Evolutionary conservation across 2,113 vertebrate genomes (phyloP).

Genomic region (Elgaria multicarinata): DNA sequence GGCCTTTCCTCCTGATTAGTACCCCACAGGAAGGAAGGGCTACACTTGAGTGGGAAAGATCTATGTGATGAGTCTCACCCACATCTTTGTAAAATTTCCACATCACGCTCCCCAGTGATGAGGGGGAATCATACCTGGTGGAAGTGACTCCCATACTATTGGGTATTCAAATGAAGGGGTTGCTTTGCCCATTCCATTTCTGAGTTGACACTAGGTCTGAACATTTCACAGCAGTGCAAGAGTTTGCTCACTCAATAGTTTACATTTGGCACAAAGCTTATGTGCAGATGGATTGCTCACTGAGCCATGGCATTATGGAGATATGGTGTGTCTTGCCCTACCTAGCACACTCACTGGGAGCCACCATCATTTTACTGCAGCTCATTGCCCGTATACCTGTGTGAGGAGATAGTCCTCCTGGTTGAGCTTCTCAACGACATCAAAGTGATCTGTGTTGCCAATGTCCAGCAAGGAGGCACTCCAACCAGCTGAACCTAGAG

Average conservation of each 20-base stretch:
- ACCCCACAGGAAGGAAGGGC: neutral
- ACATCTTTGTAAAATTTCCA: neutral
- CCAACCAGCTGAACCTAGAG: slow-evolving; percentile 59
- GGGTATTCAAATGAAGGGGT: neutral
- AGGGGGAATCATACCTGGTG: neutral
- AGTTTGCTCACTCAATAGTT: neutral
- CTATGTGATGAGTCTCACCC: neutral
- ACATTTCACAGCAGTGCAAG: neutral
- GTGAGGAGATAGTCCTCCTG: slow-evolving; percentile 66
- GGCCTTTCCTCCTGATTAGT: neutral
- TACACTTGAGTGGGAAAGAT: neutral
- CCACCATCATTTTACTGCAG: neutral
- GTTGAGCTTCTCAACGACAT: slow-evolving; percentile 74
- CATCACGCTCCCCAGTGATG: neutral
- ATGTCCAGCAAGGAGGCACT: slow-evolving; percentile 67
- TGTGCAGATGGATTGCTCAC: neutral
- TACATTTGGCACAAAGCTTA: neutral
- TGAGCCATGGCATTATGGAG: neutral
- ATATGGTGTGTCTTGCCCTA: no score
- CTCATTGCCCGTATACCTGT: slow-evolving; percentile 66
- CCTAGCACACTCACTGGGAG: neutral
- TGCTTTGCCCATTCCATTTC: neutral
- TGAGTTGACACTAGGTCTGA: neutral
- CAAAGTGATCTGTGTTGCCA: slow-evolving; percentile 74
- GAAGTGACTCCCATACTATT: neutral